Conservation (phyloP, 2,113 vertebrate genomes). For the Tautogolabrus adspersus region DNA sequence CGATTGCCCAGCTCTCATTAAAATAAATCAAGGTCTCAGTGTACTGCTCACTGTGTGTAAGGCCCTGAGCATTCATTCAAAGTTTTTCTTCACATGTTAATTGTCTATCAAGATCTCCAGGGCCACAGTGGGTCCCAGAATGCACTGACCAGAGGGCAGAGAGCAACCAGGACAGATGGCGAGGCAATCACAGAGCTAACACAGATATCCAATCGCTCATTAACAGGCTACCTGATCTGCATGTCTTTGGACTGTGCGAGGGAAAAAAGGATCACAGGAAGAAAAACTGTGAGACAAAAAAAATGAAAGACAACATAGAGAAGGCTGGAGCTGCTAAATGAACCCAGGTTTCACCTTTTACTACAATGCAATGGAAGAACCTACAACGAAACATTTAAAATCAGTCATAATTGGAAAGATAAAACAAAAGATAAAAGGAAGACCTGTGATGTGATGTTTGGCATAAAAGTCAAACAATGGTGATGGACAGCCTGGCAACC, state of each 20-base stretch:
- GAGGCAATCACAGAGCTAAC: conserved; percentile 30
- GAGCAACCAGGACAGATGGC: conserved; percentile 28
- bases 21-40: conserved; percentile 25
- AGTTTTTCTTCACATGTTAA: conserved; percentile 28
- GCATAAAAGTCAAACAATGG: not conserved
- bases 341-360: not conserved
- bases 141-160: conserved; percentile 34
- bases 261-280: conserved; percentile 2
- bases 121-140: conserved; percentile 7
- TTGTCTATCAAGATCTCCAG: conserved; percentile 30
- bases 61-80: conserved; percentile 11
- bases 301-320: not conserved
- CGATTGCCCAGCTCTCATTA: conserved; percentile 11
- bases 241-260: conserved; percentile 29
- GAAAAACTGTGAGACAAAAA: not conserved
- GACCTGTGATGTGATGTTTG: not conserved
- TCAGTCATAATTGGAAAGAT: not conserved
- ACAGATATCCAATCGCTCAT: conserved; percentile 38
- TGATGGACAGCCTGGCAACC: conserved; percentile 20
- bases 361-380: not conserved
- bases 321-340: not conserved
- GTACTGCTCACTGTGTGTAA: conserved; percentile 9
- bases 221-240: conserved; percentile 38
- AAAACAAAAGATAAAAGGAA: too few relatives aligned
- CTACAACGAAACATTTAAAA: not conserved